These are phyloP conservation scores for Meloidogyne floridensis DNA, from an alignment of 1,140 invertebrate genomes.

Conservation along the genomic window DNA sequence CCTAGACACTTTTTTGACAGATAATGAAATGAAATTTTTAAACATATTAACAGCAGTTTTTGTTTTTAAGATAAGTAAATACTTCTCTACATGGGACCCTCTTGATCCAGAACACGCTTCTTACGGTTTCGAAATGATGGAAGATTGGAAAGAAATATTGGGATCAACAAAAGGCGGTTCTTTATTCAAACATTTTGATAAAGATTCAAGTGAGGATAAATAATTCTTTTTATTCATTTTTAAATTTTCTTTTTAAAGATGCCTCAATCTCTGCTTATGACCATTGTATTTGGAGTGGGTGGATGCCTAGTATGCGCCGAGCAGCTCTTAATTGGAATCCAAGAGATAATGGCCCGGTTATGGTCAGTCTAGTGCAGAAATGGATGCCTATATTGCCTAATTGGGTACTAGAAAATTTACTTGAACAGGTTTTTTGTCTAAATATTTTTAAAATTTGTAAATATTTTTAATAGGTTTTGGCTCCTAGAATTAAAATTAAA, in stretches of 20 bases:
- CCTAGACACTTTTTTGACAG: neutral
- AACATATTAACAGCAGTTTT: neutral
- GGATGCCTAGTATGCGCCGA: slow-evolving; percentile 79
- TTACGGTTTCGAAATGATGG: slow-evolving; percentile 73
- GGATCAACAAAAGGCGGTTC: slow-evolving; percentile 48
- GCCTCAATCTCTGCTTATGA: slow-evolving; percentile 54
- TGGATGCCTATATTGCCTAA: slow-evolving; percentile 80
- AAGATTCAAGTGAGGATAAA: slow-evolving; percentile 20
- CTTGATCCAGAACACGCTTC: slow-evolving; percentile 70
- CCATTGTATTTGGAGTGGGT: slow-evolving; percentile 78
- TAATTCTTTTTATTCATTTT: too few relatives aligned
- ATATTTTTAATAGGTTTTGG: slow-evolving; percentile 37
- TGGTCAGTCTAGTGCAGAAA: slow-evolving; percentile 78
- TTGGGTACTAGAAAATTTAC: slow-evolving; percentile 81
- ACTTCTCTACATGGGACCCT: slow-evolving; percentile 76
- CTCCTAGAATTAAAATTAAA: slow-evolving; percentile 52
- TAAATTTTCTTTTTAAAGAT: neutral
- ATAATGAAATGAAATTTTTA: slow-evolving; percentile 66
- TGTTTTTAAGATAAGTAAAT: slow-evolving; percentile 28
- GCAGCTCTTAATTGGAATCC: slow-evolving; percentile 71
- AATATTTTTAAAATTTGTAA: slow-evolving; percentile 1
- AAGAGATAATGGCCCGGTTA: slow-evolving; percentile 70
- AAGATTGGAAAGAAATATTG: slow-evolving; percentile 76
- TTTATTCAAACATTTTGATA: slow-evolving; percentile 42
- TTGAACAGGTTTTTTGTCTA: slow-evolving; percentile 73